These are phyloP conservation scores for Agriopis marginaria DNA, from an alignment of 2,888 invertebrate species.

Conservation along the genomic window DNA sequence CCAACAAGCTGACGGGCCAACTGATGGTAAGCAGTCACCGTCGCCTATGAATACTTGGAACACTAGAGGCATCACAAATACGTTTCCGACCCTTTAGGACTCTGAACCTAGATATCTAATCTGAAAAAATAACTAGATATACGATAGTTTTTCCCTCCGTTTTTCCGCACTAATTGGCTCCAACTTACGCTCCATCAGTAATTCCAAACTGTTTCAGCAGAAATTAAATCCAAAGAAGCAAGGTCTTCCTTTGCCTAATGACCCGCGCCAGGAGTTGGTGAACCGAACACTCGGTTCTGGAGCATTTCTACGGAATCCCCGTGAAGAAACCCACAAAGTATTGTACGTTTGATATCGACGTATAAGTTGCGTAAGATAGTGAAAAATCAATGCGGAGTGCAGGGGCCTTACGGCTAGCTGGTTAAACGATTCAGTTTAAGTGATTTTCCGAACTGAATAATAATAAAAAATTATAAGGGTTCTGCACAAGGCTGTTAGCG, in stretches of 20 bases:
- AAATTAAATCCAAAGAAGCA: slow-evolving; percentile 36
- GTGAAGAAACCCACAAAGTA: slow-evolving; percentile 64
- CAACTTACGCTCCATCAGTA: slow-evolving; percentile 28
- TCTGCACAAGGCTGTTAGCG: no score
- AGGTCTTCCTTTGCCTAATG: slow-evolving; percentile 47
- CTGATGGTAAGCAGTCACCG: no score
- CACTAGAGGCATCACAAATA: no score
- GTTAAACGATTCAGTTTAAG: no score
- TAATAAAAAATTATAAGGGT: no score
- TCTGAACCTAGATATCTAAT: no score
- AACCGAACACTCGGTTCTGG: slow-evolving; percentile 55
- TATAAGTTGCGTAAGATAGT: slow-evolving; percentile 38
- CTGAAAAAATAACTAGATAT: no score
- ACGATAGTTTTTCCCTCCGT: neutral
- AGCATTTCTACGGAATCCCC: slow-evolving; percentile 70
- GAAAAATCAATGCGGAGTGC: slow-evolving; percentile 32
- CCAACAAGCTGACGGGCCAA: no score
- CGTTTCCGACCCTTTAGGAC: no score
- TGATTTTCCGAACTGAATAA: no score
- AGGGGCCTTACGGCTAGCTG: neutral
- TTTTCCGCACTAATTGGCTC: slow-evolving; percentile 24
- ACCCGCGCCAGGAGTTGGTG: slow-evolving; percentile 55
- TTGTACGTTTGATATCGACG: slow-evolving; percentile 69
- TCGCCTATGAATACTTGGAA: no score
- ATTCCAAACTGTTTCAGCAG: slow-evolving; percentile 28